Evolutionary conservation across 2,113 vertebrate genomes (phyloP).

Genomic region (Actenoides lindsayi): DNA sequence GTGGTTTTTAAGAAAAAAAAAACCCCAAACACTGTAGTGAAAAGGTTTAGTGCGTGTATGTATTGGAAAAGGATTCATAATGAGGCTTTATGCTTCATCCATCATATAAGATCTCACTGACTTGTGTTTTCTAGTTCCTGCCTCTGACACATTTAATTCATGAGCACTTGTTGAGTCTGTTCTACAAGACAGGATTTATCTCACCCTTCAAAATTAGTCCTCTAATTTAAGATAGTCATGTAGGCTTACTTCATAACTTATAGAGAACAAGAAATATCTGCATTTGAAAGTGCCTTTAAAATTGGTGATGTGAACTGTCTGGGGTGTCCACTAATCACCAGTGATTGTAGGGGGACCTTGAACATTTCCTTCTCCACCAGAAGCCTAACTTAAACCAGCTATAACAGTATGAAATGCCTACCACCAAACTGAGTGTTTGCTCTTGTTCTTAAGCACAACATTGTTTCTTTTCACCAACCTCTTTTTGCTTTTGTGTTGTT

Average conservation of each 20-base stretch:
- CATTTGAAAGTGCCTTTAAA: not conserved
- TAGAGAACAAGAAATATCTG: not conserved
- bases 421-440: not conserved
- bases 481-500: not conserved
- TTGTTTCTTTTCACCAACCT: not conserved
- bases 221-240: not conserved
- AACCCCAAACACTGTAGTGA: fast-evolving
- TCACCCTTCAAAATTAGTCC: not conserved
- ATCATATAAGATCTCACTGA: not conserved
- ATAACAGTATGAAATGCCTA: not conserved
- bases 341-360: not conserved
- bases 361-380: not conserved
- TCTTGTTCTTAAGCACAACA: not conserved
- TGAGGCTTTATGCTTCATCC: not conserved
- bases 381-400: not conserved
- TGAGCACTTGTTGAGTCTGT: not conserved
- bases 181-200: not conserved
- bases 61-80: not conserved
- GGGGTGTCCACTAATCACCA: fast-evolving
- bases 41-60: not conserved
- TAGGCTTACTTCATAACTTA: not conserved
- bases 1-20: not conserved
- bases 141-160: not conserved
- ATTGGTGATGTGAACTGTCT: not conserved
- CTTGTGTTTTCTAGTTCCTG: not conserved